phyloP scores from a whole-genome alignment of 2,797 vertebrate genomes.

The Spizella passerina region DNA sequence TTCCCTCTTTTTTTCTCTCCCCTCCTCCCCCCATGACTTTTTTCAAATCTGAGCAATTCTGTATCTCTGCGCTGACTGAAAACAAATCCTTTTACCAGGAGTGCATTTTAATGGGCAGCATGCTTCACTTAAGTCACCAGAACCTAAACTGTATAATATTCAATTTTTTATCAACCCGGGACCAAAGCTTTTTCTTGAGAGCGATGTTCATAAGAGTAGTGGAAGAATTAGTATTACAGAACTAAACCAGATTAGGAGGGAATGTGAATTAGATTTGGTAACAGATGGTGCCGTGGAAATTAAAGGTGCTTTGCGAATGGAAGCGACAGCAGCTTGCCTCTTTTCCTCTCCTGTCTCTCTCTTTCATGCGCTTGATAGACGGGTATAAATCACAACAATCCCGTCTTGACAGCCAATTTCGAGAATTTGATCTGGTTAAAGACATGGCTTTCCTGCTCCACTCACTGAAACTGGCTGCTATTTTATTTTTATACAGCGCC shows the following conservation, averaged over 20 bases:
- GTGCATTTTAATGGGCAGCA: slow-evolving; percentile 61
- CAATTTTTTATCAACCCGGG: slow-evolving; percentile 67
- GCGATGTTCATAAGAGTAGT: slow-evolving; percentile 72
- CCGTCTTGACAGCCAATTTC: slow-evolving; percentile 99
- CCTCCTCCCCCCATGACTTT: not conserved
- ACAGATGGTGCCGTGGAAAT: slow-evolving; percentile 97
- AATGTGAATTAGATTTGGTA: slow-evolving; percentile 99
- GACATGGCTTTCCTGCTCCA: slow-evolving; percentile 85
- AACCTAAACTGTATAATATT: slow-evolving; percentile 68
- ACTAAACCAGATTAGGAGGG: slow-evolving; percentile 95
- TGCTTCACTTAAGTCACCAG: slow-evolving; percentile 57
- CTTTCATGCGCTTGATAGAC: slow-evolving; percentile 87
- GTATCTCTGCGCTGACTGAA: slow-evolving; percentile 50
- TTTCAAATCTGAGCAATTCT: slow-evolving; percentile 54
- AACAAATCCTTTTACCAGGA: slow-evolving; percentile 74
- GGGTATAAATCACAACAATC: slow-evolving; percentile 98
- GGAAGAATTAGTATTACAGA: slow-evolving; percentile 91
- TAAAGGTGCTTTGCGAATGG: slow-evolving; percentile 94
- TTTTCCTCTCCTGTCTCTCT: slow-evolving; percentile 74
- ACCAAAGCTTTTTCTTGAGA: slow-evolving; percentile 59
- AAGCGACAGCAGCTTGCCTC: slow-evolving; percentile 84
- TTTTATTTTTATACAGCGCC: slow-evolving; percentile 72
- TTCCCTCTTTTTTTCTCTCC: not conserved
- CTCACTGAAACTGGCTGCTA: slow-evolving; percentile 75
- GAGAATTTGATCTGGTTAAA: slow-evolving; percentile 99